Percentiles rank a stretch among this genome's conserved stretches.
These are phyloP conservation scores for Daphoenositta chrysoptera DNA, from an alignment of 2,113 vertebrate genomes.

Conservation along the genomic window DNA sequence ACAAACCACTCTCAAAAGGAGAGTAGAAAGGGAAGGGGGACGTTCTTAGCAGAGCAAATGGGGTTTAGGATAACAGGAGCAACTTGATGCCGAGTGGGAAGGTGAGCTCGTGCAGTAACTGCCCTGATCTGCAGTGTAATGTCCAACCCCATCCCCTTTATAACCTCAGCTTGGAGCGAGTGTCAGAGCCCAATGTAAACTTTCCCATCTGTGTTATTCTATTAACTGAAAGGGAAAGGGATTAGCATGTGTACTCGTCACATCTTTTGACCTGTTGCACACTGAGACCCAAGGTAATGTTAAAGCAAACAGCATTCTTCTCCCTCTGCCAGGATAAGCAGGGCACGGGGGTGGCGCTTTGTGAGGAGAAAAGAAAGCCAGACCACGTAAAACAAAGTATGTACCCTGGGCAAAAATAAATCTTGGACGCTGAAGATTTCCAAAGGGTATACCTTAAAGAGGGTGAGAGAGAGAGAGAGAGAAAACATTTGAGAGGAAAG, in stretches of 20 bases:
- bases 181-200: constrained; percentile 62
- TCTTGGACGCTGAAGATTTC: constrained; percentile 14
- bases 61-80: background rate
- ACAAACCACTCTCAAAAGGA: background rate
- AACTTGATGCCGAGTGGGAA: background rate
- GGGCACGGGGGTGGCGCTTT: background rate
- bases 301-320: constrained; percentile 64
- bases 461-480: background rate
- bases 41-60: background rate
- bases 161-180: background rate
- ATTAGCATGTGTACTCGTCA: constrained; percentile 72
- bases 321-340: constrained; percentile 16
- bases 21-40: background rate
- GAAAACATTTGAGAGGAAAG: constrained; percentile 70
- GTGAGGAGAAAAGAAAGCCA: background rate
- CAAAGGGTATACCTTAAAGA: constrained; percentile 58
- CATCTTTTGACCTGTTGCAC: constrained; percentile 72
- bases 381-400: constrained; percentile 3
- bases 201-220: constrained; percentile 79
- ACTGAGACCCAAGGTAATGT: constrained; percentile 58
- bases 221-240: constrained; percentile 71
- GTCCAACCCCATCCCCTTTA: constrained; percentile 21
- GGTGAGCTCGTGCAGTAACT: background rate
- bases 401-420: constrained; percentile 30
- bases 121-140: background rate